Base-by-base conservation (phyloP, 2,797 vertebrate genomes). In the Argya squamiceps region DNA sequence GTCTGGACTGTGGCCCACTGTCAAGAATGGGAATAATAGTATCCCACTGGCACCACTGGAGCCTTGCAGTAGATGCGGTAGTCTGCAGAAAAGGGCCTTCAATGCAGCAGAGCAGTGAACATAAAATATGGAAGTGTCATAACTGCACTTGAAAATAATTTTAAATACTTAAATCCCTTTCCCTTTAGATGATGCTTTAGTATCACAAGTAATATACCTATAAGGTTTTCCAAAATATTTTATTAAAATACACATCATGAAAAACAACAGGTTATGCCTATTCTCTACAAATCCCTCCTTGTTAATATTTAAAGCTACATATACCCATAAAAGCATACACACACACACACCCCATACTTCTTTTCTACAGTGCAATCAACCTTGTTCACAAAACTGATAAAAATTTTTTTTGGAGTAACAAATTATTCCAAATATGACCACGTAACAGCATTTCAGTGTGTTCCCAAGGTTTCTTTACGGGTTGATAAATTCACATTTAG, bases 401-500 rank as follows among this genome's bases (percentile, higher is more conserved):
- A 76, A 71, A 58, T n/a, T 59, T 24, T 46, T 68, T 12, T 55
- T 78, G 50, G 32, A 60, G 58, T 50, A 56, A 47, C 3, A 69
- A 82, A 76, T 49, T 49, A 44, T 91, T 93, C 52, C 17, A 49
- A 73, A 70, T 68, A 89, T 44, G 11, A 78, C 17, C 18, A 32
- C 47, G 19, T 21, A 74, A 34, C 11, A 67, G 15, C 10, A 5
- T 64, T 56, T 81, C 84, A 94, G 73, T 92, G 78, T 53, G 46
- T 32, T 88, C 76, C 52, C 30, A 83, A 91, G 50, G 0, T 44
- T 74, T 92, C 95, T 95, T 93, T 96, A 88, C 36, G 91, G 76
- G 71, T 95, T 93, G 32, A 50, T 84, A 95, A 85, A 87, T 27
- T 63, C 15, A 78, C 30, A 84, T 79, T 93, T 89, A 77, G 47